Base-by-base conservation (phyloP, 2,797 vertebrate genomes). In the Gymnothorax reevesii region DNA sequence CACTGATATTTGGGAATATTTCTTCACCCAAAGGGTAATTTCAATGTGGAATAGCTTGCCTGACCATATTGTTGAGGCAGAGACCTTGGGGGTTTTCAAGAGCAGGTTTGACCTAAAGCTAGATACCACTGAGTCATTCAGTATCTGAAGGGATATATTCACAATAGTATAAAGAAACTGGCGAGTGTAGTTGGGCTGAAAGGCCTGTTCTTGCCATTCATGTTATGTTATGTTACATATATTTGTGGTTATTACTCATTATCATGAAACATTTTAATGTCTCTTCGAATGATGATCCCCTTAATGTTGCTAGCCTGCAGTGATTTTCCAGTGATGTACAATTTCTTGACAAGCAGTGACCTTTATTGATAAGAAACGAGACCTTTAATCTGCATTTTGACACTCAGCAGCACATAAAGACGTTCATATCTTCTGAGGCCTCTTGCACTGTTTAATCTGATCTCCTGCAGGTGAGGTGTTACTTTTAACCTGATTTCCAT, bases 241-340 rank as follows among this genome's bases (percentile, higher is more conserved):
- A 5, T 69, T 1, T 12, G 12, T 13, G 27, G 64, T 9, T 71
- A 71, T 54, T 54, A 73, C 17, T 64, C 64, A 86, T 69, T n/a
- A 83, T 69, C 52, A 69, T 83, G 75, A 54, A 33, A 57, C 22
- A 71, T 83, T 66, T 27, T 27, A 49, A 49, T 49, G 73, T 77
- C 7, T 77, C 10, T 17, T 13, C 9, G 17, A 77, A 77, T 77
- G 12, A 13, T 49, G 52, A 73, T 27, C 33, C 9, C 15, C 8
- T 17, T 77, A 66, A n/a, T 66, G 17, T 33, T 4, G 42, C 71
- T 69, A 25, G 13, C 62, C 62, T 20, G 22, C 62, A 49, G 49
- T 86, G 77, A 82, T 49, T 82, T 71, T 77, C 77, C 62, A 86
- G 22, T 86, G 82, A 86, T 55, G 52, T 52, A 62, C 15, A 60